Percentiles rank a stretch among this genome's conserved stretches.
phyloP scores from a whole-genome alignment of 2,888 invertebrate genomes.

The Nipponacmea schrenckii region DNA sequence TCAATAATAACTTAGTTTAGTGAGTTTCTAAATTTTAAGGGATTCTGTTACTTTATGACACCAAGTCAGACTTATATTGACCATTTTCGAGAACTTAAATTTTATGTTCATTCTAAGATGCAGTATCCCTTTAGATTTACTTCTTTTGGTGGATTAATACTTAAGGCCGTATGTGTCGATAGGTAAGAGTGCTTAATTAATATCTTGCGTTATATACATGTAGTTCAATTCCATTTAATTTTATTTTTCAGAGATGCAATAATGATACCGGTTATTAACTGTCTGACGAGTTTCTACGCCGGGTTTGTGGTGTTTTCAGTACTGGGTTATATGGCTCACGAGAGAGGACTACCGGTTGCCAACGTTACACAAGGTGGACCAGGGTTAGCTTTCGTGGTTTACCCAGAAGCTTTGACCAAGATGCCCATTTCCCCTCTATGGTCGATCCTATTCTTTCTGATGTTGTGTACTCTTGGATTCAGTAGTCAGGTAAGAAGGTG shows the following conservation, averaged over 20 bases:
- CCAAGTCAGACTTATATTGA: no score
- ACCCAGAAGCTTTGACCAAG: constrained; percentile 45
- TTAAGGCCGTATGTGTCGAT: no score
- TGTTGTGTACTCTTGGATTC: constrained; percentile 48
- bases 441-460: constrained; percentile 47
- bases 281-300: constrained; percentile 83
- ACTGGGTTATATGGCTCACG: constrained; percentile 77
- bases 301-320: constrained; percentile 64
- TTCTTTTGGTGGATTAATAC: no score
- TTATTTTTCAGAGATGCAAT: constrained; percentile 75
- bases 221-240: not conserved
- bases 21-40: no score
- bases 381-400: constrained; percentile 47
- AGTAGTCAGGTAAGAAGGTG: constrained; percentile 45
- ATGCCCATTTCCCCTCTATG: constrained; percentile 48
- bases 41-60: no score
- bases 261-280: constrained; percentile 82
- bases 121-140: no score
- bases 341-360: constrained; percentile 77
- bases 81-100: no score
- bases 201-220: no score
- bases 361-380: constrained; percentile 72
- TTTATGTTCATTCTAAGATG: no score
- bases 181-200: no score
- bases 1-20: no score